phyloP scores from a whole-genome alignment of 2,797 vertebrate genomes.

The Xiphorhynchus erythropygius region DNA sequence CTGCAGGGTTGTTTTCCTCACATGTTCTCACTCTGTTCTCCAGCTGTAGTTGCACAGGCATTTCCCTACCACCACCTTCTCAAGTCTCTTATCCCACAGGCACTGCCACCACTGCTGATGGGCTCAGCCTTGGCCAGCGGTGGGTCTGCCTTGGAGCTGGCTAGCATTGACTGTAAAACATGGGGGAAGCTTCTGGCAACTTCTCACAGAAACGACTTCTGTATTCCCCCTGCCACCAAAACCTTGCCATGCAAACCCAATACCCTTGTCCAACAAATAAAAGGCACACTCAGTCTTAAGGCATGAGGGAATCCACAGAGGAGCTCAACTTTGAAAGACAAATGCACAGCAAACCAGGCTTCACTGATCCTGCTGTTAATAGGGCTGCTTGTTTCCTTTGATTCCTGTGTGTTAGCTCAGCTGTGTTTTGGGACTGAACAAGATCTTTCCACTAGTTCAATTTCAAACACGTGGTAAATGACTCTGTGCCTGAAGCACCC shows the following conservation, averaged over 20 bases:
- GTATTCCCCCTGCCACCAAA: neutral
- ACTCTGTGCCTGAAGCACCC: slow-evolving; percentile 49
- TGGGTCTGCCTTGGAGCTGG: neutral
- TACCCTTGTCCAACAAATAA: neutral
- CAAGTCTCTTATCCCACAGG: neutral
- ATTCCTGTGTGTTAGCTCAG: slow-evolving; percentile 64
- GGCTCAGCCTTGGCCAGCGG: neutral
- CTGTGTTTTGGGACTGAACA: slow-evolving; percentile 64
- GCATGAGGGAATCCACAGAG: neutral
- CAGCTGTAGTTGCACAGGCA: neutral
- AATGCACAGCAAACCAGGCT: slow-evolving; percentile 19
- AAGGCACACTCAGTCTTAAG: neutral
- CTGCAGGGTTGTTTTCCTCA: neutral
- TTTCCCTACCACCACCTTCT: neutral
- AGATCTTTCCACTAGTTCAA: slow-evolving; percentile 58
- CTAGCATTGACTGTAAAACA: neutral
- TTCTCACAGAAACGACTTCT: neutral
- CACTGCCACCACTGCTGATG: neutral
- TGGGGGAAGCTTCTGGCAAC: neutral
- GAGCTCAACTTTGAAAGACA: slow-evolving; percentile 41
- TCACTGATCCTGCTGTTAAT: slow-evolving; percentile 45
- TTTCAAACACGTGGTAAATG: slow-evolving; percentile 58
- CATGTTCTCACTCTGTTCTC: neutral
- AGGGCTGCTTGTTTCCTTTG: slow-evolving; percentile 61
- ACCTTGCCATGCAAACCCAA: neutral